These are phyloP conservation scores for Aporrectodea caliginosa DNA, from an alignment of 1,140 invertebrate species.

Conservation along the genomic window DNA sequence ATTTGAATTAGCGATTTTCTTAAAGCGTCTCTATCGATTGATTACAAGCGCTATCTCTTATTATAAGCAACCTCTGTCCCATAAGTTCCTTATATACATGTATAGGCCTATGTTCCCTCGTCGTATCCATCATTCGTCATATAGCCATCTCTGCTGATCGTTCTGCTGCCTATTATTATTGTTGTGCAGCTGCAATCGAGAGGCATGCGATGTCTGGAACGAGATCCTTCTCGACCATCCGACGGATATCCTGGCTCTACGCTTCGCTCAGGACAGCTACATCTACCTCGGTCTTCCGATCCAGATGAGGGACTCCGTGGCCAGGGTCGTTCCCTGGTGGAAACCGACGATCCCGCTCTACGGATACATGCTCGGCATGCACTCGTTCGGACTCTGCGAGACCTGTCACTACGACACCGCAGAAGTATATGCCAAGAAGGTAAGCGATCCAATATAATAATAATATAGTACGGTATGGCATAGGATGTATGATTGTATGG, in stretches of 20 bases:
- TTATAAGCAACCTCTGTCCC: too few relatives aligned
- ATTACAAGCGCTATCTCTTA: too few relatives aligned
- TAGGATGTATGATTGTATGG: neutral
- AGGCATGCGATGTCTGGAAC: constrained; percentile 58
- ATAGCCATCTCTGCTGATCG: too few relatives aligned
- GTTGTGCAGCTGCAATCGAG: constrained; percentile 43
- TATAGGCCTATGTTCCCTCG: too few relatives aligned
- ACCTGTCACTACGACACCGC: constrained; percentile 58
- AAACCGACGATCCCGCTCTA: constrained; percentile 55
- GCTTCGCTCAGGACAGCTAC: constrained; percentile 61
- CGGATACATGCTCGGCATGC: constrained; percentile 60
- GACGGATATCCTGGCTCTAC: constrained; percentile 60
- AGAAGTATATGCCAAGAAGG: constrained; percentile 55
- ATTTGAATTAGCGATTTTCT: too few relatives aligned
- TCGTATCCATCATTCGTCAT: too few relatives aligned
- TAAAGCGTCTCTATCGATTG: too few relatives aligned
- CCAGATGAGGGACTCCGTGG: constrained; percentile 59
- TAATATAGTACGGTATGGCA: neutral
- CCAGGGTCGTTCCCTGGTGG: constrained; percentile 58
- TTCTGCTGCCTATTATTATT: too few relatives aligned
- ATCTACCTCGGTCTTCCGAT: constrained; percentile 59
- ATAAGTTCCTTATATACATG: too few relatives aligned
- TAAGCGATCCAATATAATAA: constrained; percentile 28
- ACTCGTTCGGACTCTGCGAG: constrained; percentile 62
- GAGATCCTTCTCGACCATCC: constrained; percentile 58